phyloP scores from a whole-genome alignment of 2,797 vertebrate genomes.

The Benthosema pterotum region DNA sequence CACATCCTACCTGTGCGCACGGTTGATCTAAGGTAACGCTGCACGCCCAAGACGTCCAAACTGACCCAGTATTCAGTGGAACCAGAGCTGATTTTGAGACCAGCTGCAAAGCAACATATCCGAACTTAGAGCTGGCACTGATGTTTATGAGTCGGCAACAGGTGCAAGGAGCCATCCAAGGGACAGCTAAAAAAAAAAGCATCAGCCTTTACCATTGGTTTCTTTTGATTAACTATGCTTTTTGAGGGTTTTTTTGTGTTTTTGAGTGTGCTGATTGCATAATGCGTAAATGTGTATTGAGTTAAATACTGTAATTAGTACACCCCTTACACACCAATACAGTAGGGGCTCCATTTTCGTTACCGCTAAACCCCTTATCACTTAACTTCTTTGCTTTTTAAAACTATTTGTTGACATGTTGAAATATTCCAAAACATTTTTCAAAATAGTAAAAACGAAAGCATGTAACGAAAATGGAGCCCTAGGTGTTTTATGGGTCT shows the following conservation, averaged over 20 bases:
- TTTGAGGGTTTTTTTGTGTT: no score
- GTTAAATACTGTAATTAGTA: constrained; percentile 43
- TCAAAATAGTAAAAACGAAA: no score
- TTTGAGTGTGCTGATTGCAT: constrained; percentile 9
- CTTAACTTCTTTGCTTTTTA: no score
- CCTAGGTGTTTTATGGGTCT: no score
- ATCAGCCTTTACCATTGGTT: constrained; percentile 8
- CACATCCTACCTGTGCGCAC: constrained; percentile 2
- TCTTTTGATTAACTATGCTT: constrained; percentile 15
- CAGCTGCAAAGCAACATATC: constrained; percentile 61
- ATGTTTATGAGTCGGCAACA: constrained; percentile 58
- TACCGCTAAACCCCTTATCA: no score
- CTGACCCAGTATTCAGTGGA: constrained; percentile 43
- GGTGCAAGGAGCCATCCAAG: constrained; percentile 43
- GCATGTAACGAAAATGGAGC: no score
- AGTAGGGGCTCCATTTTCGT: no score
- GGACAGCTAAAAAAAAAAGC: constrained; percentile 38
- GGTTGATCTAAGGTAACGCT: constrained; percentile 25
- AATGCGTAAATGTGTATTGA: constrained; percentile 32
- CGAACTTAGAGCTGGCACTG: constrained; percentile 26
- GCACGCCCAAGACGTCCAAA: constrained; percentile 34
- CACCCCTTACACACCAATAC: neutral
- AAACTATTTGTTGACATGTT: no score
- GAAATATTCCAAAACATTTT: no score
- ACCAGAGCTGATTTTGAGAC: constrained; percentile 53